These are phyloP conservation scores for Pachymerium ferrugineum DNA, from an alignment of 2,888 invertebrate genomes.

Conservation along the genomic window DNA sequence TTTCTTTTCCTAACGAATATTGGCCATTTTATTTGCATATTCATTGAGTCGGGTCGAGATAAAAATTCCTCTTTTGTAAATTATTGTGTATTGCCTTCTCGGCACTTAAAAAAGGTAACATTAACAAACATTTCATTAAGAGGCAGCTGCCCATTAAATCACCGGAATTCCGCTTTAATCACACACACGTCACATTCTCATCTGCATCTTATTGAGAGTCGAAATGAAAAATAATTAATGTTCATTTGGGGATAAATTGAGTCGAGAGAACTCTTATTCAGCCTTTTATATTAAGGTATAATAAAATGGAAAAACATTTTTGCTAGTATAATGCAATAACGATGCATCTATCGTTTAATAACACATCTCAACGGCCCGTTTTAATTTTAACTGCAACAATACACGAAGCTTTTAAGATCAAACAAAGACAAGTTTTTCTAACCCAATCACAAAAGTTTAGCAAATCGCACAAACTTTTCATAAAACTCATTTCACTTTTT, in stretches of 20 bases:
- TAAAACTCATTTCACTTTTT: slow-evolving; percentile 1
- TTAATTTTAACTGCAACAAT: slow-evolving; percentile 2
- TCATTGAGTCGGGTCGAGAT: neutral
- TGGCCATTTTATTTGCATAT: slow-evolving; percentile 29
- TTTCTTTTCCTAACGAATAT: neutral
- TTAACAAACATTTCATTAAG: slow-evolving; percentile 21
- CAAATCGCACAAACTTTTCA: neutral
- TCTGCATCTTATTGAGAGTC: slow-evolving; percentile 21
- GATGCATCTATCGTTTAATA: slow-evolving; percentile 11
- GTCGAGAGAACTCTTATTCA: too few species aligned
- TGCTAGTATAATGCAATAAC: neutral
- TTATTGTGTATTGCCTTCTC: slow-evolving; percentile 28
- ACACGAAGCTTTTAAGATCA: slow-evolving; percentile 6
- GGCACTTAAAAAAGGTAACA: slow-evolving; percentile 10
- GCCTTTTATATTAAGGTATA: too few species aligned
- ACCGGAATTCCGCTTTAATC: slow-evolving; percentile 21
- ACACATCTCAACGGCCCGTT: slow-evolving; percentile 7
- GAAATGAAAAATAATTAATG: slow-evolving; percentile 21
- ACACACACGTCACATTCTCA: slow-evolving; percentile 13
- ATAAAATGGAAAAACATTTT: too few species aligned
- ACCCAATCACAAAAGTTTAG: too few species aligned
- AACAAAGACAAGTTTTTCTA: neutral
- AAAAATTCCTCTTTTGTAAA: slow-evolving; percentile 27
- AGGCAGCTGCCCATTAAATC: slow-evolving; percentile 21
- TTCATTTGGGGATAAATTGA: slow-evolving; percentile 21